Evolutionary conservation across 30 jellyfish, hydroid and myxozoan species (phyloP).

Genomic region (Cassiopea xamachana): DNA sequence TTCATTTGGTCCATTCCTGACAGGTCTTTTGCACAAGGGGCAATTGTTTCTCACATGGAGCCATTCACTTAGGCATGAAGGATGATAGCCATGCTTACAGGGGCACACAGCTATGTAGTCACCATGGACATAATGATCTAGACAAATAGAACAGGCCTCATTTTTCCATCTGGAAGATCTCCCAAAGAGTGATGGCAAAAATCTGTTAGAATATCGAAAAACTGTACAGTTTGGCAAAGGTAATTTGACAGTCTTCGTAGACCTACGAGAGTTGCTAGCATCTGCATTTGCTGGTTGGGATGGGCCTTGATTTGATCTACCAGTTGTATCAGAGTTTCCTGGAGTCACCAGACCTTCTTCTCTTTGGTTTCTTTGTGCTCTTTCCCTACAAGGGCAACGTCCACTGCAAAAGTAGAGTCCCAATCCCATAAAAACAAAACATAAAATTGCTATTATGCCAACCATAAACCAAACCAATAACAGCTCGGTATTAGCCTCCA

Average conservation of each 20-base stretch:
- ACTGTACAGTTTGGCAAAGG: constrained; percentile 44
- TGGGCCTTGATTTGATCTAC: neutral
- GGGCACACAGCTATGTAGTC: constrained; percentile 39
- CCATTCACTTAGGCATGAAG: constrained; percentile 57
- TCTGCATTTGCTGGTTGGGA: neutral
- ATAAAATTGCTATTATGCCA: constrained; percentile 5
- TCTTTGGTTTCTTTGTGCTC: neutral
- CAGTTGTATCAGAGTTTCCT: neutral
- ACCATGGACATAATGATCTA: constrained; percentile 21
- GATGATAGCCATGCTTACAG: constrained; percentile 63
- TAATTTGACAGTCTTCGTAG: constrained; percentile 24
- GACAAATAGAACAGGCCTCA: constrained; percentile 58
- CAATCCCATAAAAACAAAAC: neutral
- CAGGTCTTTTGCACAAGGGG: constrained; percentile 55
- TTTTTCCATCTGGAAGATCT: constrained; percentile 45
- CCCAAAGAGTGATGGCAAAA: neutral
- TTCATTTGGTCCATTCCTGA: constrained; percentile 29
- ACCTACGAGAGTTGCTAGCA: too few species aligned
- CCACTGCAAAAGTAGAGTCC: constrained; percentile 34
- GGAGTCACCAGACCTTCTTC: neutral
- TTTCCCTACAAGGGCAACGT: neutral
- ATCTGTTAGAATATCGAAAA: neutral
- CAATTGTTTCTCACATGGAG: constrained; percentile 33
- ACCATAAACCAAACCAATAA: constrained; percentile 48
- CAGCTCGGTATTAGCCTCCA: neutral